Percentiles rank a stretch among this genome's conserved stretches.
These are phyloP conservation scores for Clarias batrachus DNA, from an alignment of 2,113 vertebrate species.

Conservation along the genomic window DNA sequence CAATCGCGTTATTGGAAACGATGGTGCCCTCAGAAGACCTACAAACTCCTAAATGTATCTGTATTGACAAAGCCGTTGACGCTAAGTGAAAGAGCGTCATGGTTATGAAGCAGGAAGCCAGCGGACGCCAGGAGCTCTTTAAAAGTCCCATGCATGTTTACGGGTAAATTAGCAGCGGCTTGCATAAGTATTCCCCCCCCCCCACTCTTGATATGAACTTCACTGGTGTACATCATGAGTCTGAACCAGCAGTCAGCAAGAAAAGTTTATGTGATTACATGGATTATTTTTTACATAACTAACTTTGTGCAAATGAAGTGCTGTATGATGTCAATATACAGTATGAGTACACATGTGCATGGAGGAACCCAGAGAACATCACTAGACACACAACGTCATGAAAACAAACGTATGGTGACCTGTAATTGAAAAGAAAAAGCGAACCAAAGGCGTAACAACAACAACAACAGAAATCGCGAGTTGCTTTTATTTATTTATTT, in stretches of 20 bases:
- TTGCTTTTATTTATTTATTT: neutral
- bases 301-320: neutral
- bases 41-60: slow-evolving; percentile 36
- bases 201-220: no score
- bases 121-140: slow-evolving; percentile 22
- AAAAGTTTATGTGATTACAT: no score
- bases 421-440: neutral
- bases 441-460: neutral
- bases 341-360: neutral
- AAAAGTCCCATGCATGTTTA: neutral
- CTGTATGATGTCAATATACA: neutral
- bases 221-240: neutral
- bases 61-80: slow-evolving; percentile 29
- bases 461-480: neutral
- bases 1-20: slow-evolving; percentile 12
- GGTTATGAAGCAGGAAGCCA: slow-evolving; percentile 26
- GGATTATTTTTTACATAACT: no score
- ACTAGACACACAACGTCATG: no score
- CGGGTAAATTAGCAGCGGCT: neutral
- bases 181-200: neutral
- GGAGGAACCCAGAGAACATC: neutral
- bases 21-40: slow-evolving; percentile 20
- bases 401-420: neutral
- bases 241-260: neutral
- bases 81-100: slow-evolving; percentile 35